Evolutionary conservation across 2,797 vertebrate species (phyloP), one percentile per base, ranked within the genome.

Genomic region (Babyrousa celebensis): DNA sequence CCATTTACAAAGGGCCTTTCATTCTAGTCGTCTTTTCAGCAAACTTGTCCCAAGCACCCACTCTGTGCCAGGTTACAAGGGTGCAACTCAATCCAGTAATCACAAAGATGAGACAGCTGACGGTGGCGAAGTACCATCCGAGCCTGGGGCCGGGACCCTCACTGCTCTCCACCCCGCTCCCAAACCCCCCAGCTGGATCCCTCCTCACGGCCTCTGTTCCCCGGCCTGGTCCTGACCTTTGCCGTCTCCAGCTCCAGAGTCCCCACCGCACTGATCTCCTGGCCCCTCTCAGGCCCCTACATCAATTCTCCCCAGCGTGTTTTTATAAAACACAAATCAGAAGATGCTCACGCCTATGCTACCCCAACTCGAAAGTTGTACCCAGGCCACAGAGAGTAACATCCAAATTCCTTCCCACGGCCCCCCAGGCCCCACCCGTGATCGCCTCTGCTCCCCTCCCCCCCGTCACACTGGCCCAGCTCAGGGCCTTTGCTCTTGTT

Each of bases 1-100:
- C 79, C 85, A 12, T 21, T 85, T 36, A 79, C 89, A 78, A 89
- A 96, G 89, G 67, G 52, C 62, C 85, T 84, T 91, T 97, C 77
- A 74, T 48, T 71, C 67, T 1, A 21, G 23, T 79, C 89, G 48
- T 54, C 71, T 68, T 68, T 84, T 89, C 77, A 23, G 83, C 86
- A 95, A 52, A 52, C 63, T 74, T 0, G 3, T 84, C 60, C 84
- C 23, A 6, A 20, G 60, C 15, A 23, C 65, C 82, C 25, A 12
- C 72, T 63, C 43, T 2, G 43, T 56, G 36, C 72, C 60, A 48
- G 70, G 25, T 62, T 52, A 25, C 62, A 29, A 25, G 78, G 60
- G 23, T 6, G 11, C 12, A 23, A 2, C 0, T 43, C 58, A 58
- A 32, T 43, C 58, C 29, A 15, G 23, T 20, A 17, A 36, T 27